phyloP scores from a whole-genome alignment of 2,888 invertebrate species.

The Gibbula magus region DNA sequence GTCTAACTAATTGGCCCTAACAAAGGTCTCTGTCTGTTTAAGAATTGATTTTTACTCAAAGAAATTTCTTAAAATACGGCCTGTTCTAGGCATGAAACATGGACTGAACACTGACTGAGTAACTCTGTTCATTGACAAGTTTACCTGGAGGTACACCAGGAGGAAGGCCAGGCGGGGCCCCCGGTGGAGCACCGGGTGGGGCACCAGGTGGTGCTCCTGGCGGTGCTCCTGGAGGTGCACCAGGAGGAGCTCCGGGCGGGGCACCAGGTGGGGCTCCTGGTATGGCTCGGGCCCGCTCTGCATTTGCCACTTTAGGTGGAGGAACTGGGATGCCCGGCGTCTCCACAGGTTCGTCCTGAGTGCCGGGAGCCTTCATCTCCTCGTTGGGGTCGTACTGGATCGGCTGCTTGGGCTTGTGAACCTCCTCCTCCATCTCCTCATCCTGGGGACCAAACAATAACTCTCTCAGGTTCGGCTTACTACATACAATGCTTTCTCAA shows the following conservation, averaged over 20 bases:
- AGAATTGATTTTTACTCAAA: no score
- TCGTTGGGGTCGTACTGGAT: conserved; percentile 28
- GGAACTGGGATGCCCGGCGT: background rate
- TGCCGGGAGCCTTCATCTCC: conserved; percentile 34
- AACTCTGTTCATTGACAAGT: background rate
- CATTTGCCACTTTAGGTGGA: background rate
- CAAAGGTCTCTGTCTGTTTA: no score
- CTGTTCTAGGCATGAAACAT: no score
- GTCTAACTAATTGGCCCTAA: no score
- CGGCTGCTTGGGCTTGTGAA: conserved; percentile 27
- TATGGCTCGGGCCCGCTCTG: background rate
- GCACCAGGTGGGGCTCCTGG: background rate
- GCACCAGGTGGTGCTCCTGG: conserved; percentile 66
- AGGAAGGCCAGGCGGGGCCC: conserved; percentile 48
- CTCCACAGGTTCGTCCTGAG: conserved; percentile 9
- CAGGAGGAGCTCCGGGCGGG: background rate
- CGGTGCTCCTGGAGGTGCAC: conserved; percentile 55
- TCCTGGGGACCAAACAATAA: no score
- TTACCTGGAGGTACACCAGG: conserved; percentile 62
- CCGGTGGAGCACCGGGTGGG: conserved; percentile 65
- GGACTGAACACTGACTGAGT: no score
- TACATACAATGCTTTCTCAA: no score
- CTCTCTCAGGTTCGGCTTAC: no score
- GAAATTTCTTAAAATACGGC: no score
- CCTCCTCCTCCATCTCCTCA: conserved; percentile 35